Evolutionary conservation across 2,888 invertebrate species (phyloP), one percentile per base, ranked within the genome.

Genomic region (Furcula furcula): DNA sequence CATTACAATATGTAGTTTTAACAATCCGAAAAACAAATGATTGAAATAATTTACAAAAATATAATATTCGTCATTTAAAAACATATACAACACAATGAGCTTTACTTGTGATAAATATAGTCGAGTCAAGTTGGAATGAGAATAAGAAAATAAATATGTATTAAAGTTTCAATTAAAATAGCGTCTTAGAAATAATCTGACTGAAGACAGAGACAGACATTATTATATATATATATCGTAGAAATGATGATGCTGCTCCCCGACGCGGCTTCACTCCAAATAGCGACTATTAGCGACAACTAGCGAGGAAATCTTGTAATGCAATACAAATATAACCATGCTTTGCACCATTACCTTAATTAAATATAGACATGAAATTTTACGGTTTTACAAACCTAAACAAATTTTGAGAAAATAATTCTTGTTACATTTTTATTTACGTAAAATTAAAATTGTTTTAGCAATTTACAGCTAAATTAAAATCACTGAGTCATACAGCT

Each of bases 1-100:
- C 44, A 48, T 55, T 53, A 52, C 46, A 58, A 51, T 59, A 40
- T 49, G 46, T 55, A 34, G 47, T 26, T 57, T 57, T 58, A 67
- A 69, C 64, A 70, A 69, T 74, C 69, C 66, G 64, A 64, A 56
- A 61, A 66, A 59, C 29, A 40, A 69, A 62, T 61, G 60, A 69
- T 72, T 68, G 69, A 76, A 77, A 72, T 73, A 75, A 79, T 76
- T 77, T 80, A 80, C 67, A 84, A 85, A 85, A 82, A 83, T 83
- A 84, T 78, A 79, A 76, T 72, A 71, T 72, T 69, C 60, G 70
- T 76, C 69, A 65, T 64, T 70, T 67, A 57, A 71, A 53, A 18
- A 53, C 50, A 72, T 72, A 63, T 71, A 78, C 68, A 79, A 81
- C 73, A 76, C 70, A 78, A 75, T 71, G 76, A 73, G 72, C 65